Evolutionary conservation across 2,797 vertebrate genomes (phyloP), one percentile per base, ranked within the genome.

Genomic region (Melanogrammus aeglefinus): DNA sequence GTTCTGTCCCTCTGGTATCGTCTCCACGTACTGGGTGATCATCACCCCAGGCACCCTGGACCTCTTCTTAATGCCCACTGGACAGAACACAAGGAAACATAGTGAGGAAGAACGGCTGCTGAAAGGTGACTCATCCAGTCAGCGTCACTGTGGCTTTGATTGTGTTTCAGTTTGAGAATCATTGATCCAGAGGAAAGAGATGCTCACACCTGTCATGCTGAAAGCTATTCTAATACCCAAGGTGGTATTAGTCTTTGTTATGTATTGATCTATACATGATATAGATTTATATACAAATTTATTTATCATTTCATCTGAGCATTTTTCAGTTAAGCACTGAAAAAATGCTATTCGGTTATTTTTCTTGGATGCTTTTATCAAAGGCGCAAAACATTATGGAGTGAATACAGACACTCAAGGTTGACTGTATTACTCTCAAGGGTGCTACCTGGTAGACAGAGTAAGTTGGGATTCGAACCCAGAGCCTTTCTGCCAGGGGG

Each of bases 11-110:
- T 94, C 75, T 0, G 96, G 95, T 75, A 97, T 36, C 0, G 93
- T 85, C 63, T 96, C 94, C 63, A 94, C 90, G 88, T 91, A 95
- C 86, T 96, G 95, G 69, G 87, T 94, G 81, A 96, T 90, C 80
- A 91, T 88, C 84, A 97, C 96, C 18, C 96, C 95, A 0, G 95
- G 94, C 76, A 95, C 76, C 35, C 87, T 85, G 9, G 95, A 95
- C 87, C 90, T 96, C 89, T 92, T 96, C 88, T 86, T 94, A 81
- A 93, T 87, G 75, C 84, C 89, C 75, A 85, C 91, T 94, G 87
- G n/a, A 12, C 7, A 27, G 63, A 69, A 69, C 4, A 27, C 63
- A 69, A 13, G 9, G 24, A 69, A 27, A 13, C 63, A 1, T 27
- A 69, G 63, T 69, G 63, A 69, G 8, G 9, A 69, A 24, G 10